Evolutionary conservation across 2,113 vertebrate genomes (phyloP).

Genomic region (Lophochroa leadbeateri): DNA sequence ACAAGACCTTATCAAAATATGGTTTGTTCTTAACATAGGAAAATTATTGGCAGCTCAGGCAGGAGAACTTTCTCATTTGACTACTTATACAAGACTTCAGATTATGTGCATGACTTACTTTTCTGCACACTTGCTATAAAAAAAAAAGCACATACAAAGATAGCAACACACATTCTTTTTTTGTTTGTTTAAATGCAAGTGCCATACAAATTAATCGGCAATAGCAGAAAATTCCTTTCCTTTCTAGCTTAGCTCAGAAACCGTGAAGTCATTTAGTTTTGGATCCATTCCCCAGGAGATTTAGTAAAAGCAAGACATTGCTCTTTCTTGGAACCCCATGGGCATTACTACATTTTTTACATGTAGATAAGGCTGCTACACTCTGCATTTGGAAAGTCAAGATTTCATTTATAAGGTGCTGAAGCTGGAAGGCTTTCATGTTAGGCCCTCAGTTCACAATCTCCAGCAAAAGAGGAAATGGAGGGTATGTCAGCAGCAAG

Average conservation of each 20-base stretch:
- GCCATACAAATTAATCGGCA: neutral
- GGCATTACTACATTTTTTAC: slow-evolving; percentile 33
- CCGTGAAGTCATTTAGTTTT: neutral
- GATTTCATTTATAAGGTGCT: slow-evolving; percentile 55
- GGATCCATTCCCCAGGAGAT: slow-evolving; percentile 20
- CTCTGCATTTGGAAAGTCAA: neutral
- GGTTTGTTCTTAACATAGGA: neutral
- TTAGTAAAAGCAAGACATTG: slow-evolving; percentile 40
- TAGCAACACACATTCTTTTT: neutral
- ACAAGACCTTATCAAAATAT: neutral
- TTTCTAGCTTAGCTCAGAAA: slow-evolving; percentile 28
- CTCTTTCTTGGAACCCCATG: slow-evolving; percentile 20
- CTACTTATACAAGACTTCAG: neutral
- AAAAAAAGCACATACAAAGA: neutral
- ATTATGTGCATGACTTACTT: neutral
- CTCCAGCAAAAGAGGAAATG: slow-evolving; percentile 32
- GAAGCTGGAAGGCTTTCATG: slow-evolving; percentile 35
- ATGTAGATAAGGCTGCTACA: slow-evolving; percentile 37
- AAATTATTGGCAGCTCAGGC: neutral
- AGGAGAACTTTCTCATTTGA: neutral
- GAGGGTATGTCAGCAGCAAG: slow-evolving; percentile 38
- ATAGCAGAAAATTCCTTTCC: slow-evolving; percentile 21
- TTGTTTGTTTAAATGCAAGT: neutral
- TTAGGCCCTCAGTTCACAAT: neutral
- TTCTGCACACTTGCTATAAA: neutral